phyloP scores from a whole-genome alignment of 2,113 vertebrate species.

The Callocephalon fimbriatum region DNA sequence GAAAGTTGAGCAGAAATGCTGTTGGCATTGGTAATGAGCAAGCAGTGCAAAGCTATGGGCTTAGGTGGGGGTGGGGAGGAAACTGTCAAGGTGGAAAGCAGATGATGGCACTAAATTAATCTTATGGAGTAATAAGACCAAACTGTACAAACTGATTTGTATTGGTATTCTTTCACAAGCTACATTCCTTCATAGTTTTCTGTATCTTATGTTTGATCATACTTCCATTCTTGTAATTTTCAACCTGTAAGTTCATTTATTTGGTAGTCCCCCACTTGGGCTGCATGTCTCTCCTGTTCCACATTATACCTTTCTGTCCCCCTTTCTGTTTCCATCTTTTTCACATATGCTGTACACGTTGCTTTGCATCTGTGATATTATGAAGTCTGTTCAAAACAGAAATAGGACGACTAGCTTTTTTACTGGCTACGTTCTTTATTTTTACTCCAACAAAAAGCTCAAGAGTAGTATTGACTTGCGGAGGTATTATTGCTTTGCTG shows the following conservation, averaged over 20 bases:
- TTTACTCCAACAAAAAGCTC: slow-evolving; percentile 34
- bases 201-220: background rate
- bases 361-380: slow-evolving; percentile 3
- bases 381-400: slow-evolving; percentile 16
- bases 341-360: slow-evolving; percentile 17
- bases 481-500: background rate
- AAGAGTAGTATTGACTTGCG: slow-evolving; percentile 2
- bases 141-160: background rate
- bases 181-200: background rate
- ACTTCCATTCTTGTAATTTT: background rate
- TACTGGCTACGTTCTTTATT: slow-evolving; percentile 30
- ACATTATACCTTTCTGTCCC: background rate
- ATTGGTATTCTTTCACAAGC: background rate
- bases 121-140: background rate
- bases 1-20: background rate
- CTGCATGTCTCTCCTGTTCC: background rate
- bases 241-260: background rate
- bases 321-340: slow-evolving; percentile 16
- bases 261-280: background rate
- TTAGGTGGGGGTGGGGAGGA: background rate
- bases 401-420: slow-evolving; percentile 34
- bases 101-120: background rate
- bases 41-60: background rate
- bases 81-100: background rate
- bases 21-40: background rate